Evolutionary conservation across 2,888 invertebrate genomes (phyloP).

Genomic region (Drosophila silvestris): DNA sequence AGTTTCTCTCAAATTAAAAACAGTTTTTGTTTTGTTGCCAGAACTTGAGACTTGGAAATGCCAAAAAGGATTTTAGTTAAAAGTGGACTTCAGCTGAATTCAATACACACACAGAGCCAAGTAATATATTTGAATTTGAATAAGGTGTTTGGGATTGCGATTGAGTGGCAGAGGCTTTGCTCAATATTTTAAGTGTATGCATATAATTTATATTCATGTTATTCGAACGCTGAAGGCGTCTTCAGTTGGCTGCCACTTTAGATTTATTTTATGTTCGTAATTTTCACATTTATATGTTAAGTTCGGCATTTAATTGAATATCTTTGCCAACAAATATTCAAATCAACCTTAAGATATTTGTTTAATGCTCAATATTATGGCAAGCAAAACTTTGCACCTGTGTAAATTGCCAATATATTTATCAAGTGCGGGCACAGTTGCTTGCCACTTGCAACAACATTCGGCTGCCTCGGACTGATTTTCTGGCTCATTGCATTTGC

Average conservation of each 20-base stretch:
- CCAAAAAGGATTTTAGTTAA: background rate
- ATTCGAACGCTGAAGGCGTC: background rate
- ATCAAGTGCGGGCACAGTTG: background rate
- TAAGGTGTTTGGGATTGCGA: background rate
- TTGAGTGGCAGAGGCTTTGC: background rate
- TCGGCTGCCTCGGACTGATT: constrained; percentile 56
- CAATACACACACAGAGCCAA: background rate
- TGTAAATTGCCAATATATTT: constrained; percentile 11
- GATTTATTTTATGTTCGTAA: background rate
- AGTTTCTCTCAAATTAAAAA: constrained; percentile 16
- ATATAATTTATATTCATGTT: background rate
- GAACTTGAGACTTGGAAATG: background rate
- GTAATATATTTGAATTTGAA: background rate
- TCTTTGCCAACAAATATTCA: background rate
- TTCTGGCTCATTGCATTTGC: constrained; percentile 77
- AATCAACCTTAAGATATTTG: background rate
- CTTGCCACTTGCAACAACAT: constrained; percentile 33
- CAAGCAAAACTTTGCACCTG: background rate
- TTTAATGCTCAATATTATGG: background rate
- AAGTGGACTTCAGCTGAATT: background rate
- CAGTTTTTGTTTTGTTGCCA: background rate
- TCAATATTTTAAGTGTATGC: background rate
- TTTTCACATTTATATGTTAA: background rate
- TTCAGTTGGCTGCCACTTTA: background rate
- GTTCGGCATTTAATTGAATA: background rate